A percentile compares a stretch with the other conserved stretches of the same genome.
These are phyloP conservation scores for Nanorana parkeri DNA, from an alignment of 2,113 vertebrate genomes.

Conservation along the genomic window DNA sequence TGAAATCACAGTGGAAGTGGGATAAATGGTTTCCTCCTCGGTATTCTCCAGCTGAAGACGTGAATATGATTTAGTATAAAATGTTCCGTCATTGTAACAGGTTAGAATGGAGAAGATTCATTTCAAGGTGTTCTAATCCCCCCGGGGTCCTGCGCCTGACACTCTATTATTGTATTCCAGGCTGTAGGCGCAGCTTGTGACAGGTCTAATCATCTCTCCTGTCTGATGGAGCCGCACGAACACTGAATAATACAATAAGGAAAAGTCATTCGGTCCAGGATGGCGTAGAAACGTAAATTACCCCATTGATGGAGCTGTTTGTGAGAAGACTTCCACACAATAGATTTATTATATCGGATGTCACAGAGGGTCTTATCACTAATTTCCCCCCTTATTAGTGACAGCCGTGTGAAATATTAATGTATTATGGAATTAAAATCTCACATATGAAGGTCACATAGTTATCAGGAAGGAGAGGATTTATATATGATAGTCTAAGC, in stretches of 20 bases:
- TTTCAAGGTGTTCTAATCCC: constrained; percentile 7
- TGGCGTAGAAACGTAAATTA: neutral
- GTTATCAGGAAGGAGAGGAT: neutral
- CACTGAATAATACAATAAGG: constrained; percentile 17
- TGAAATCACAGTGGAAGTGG: neutral
- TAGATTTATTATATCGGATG: neutral
- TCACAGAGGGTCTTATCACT: neutral
- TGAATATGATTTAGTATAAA: neutral
- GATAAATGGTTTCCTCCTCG: neutral
- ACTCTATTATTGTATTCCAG: constrained; percentile 15
- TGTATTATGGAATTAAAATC: neutral
- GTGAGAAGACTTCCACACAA: neutral
- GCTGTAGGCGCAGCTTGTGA: neutral
- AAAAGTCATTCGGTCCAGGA: neutral
- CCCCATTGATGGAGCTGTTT: constrained; percentile 14
- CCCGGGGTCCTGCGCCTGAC: constrained; percentile 5
- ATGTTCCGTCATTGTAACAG: neutral
- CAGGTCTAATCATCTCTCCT: constrained; percentile 29
- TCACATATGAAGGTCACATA: neutral
- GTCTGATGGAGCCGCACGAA: constrained; percentile 8
- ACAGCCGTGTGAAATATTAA: neutral
- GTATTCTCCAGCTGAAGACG: neutral
- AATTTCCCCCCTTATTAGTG: neutral
- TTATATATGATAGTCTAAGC: too few relatives aligned
- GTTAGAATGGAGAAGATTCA: constrained; percentile 3